Conservation (phyloP, 2,888 invertebrate genomes). For the Diplolepis rosae region DNA sequence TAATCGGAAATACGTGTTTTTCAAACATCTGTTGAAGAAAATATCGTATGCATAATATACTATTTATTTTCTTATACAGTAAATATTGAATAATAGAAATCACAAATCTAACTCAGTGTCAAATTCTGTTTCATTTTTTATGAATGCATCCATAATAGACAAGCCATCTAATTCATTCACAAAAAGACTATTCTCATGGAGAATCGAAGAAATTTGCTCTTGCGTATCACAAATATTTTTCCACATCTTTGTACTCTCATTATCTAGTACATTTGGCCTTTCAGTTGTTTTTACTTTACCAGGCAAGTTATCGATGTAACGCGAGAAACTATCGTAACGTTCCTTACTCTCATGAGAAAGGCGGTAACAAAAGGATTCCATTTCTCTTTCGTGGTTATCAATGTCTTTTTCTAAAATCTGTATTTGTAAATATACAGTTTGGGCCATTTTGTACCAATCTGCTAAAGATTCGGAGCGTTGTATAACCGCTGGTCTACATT, state of each 20-base stretch:
- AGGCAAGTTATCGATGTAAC: slow-evolving; percentile 60
- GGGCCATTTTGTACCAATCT: slow-evolving; percentile 93
- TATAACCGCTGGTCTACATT: slow-evolving; percentile 83
- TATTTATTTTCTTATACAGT: no score
- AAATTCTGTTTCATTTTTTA: background rate
- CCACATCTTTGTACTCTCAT: slow-evolving; percentile 63
- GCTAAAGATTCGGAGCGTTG: slow-evolving; percentile 86
- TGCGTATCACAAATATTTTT: slow-evolving; percentile 63
- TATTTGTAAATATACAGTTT: slow-evolving; percentile 88
- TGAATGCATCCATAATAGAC: background rate
- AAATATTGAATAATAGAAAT: no score
- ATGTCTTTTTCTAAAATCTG: slow-evolving; percentile 88
- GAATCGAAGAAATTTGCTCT: slow-evolving; percentile 60
- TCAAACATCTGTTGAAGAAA: no score
- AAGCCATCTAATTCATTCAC: slow-evolving; percentile 9
- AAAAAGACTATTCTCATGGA: slow-evolving; percentile 56
- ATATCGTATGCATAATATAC: no score
- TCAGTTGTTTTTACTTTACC: slow-evolving; percentile 54
- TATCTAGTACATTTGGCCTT: slow-evolving; percentile 54
- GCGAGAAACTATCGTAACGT: slow-evolving; percentile 61
- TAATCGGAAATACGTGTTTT: no score
- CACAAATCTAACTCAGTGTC: no score
- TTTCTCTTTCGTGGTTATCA: slow-evolving; percentile 73
- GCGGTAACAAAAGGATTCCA: slow-evolving; percentile 74
- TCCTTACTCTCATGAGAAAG: slow-evolving; percentile 67